Evolutionary conservation across 2,888 invertebrate species (phyloP), one percentile per base, ranked within the genome.

Genomic region (Philaethria dido): DNA sequence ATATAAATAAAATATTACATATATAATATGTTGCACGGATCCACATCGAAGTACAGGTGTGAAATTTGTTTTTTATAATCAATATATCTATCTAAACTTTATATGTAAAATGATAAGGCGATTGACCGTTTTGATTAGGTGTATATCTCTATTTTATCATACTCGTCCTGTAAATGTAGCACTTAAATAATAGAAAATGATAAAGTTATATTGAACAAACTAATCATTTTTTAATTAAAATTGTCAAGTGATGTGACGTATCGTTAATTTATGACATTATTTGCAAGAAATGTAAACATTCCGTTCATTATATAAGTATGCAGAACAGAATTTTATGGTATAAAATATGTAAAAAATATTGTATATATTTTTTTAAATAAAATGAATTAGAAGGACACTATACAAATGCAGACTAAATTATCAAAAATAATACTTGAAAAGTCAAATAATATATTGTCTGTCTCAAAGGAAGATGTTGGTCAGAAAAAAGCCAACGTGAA

Each of bases 81-180:
- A 57, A 57, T 25, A 57, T 3, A 14, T 39, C 2, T 22, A n/a
- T 22, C 14, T 55, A 57, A 36, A 39, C 11, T 18, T 55, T 57
- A 39, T 14, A 39, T 8, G 13, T 14, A 55, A 55, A 33, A 18
- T 39, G 55, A 55, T 55, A 55, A 55, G 9, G 22, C 57, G 39
- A n/a, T 39, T 42, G 42, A 42, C n/a, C 57, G 29, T 16, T 52
- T 50, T 29, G 42, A 57, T 57, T 42, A 57, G 3, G n/a, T 16
- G 22, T n/a, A 6, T 57, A 57, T 57, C 42, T 57, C n/a, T 57
- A 5, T 42, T 42, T 57, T 57, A 57, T 57, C 57, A 16, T 42
- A 57, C 42, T 25, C 22, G 25, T 14, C 22, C 14, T 42, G 39
- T n/a, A 57, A 57, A 42, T 42, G 6, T n/a, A 22, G 9, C 50